A percentile compares a stretch with the other conserved stretches of the same genome.
phyloP scores from a whole-genome alignment of 2,888 invertebrate genomes.

The Tridacna gigas region DNA sequence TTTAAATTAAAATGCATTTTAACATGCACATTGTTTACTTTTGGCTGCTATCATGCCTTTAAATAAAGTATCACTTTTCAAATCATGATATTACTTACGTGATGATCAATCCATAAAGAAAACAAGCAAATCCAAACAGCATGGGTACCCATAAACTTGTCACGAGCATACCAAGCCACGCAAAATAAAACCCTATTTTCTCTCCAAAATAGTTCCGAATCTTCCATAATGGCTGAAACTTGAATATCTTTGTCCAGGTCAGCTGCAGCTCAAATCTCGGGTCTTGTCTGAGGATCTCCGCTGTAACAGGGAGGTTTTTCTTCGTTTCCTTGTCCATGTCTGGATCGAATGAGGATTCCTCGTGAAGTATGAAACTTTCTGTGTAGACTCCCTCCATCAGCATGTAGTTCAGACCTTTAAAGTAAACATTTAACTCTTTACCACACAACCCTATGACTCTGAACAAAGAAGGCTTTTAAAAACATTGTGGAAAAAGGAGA shows the following conservation, averaged over 20 bases:
- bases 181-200: slow-evolving; percentile 86
- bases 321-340: slow-evolving; percentile 64
- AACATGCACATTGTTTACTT: too few species aligned
- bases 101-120: slow-evolving; percentile 83
- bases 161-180: slow-evolving; percentile 85
- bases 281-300: slow-evolving; percentile 61
- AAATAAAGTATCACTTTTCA: too few species aligned
- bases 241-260: slow-evolving; percentile 80
- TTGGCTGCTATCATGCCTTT: too few species aligned
- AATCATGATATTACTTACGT: slow-evolving; percentile 74
- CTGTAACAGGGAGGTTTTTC: slow-evolving; percentile 29
- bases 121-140: slow-evolving; percentile 84
- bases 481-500: background rate
- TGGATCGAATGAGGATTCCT: slow-evolving; percentile 79
- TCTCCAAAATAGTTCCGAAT: slow-evolving; percentile 86
- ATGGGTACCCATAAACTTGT: slow-evolving; percentile 85
- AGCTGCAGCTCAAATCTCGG: slow-evolving; percentile 75
- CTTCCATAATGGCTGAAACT: slow-evolving; percentile 85
- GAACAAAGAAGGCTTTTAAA: background rate
- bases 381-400: slow-evolving; percentile 83
- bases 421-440: slow-evolving; percentile 22
- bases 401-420: slow-evolving; percentile 83
- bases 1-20: too few species aligned
- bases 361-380: slow-evolving; percentile 84
- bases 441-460: too few species aligned